Conservation (phyloP, 2,888 invertebrate species). For the Amphiduros pacificus region DNA sequence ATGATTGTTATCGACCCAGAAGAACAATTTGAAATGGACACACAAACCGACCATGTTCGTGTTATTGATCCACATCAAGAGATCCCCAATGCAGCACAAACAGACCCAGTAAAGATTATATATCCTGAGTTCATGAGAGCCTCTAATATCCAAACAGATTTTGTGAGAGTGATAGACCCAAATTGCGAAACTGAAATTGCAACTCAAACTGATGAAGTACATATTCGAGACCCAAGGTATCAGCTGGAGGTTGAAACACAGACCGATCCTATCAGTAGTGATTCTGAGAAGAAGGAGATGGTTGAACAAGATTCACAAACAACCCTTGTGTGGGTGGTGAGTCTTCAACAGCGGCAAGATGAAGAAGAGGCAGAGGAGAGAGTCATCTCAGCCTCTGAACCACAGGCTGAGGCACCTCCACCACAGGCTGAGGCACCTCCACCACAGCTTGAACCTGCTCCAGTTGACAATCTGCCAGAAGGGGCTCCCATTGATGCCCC, state of each 20-base stretch:
- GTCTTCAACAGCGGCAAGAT: constrained; percentile 8
- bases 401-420: neutral
- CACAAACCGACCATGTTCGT: constrained; percentile 11
- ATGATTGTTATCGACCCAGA: constrained; percentile 17
- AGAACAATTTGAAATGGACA: constrained; percentile 11
- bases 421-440: neutral
- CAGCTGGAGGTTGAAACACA: constrained; percentile 10
- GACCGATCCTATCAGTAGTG: constrained; percentile 6
- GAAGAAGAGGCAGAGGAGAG: neutral
- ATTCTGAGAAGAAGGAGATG: neutral
- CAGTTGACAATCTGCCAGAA: neutral
- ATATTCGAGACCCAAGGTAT: constrained; percentile 4
- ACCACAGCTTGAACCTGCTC: neutral
- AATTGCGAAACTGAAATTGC: constrained; percentile 3
- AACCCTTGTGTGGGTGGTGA: constrained; percentile 10
- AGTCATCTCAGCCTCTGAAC: neutral
- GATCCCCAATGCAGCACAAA: neutral
- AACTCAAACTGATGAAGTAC: constrained; percentile 12
- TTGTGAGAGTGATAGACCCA: constrained; percentile 11
- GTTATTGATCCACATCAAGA: constrained; percentile 12
- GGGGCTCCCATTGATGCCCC: neutral
- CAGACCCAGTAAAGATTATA: constrained; percentile 10
- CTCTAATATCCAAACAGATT: constrained; percentile 4
- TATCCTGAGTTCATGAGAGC: constrained; percentile 8
- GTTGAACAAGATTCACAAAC: constrained; percentile 10